These are phyloP conservation scores for Thunnus thynnus DNA, from an alignment of 2,113 vertebrate genomes.

Conservation along the genomic window DNA sequence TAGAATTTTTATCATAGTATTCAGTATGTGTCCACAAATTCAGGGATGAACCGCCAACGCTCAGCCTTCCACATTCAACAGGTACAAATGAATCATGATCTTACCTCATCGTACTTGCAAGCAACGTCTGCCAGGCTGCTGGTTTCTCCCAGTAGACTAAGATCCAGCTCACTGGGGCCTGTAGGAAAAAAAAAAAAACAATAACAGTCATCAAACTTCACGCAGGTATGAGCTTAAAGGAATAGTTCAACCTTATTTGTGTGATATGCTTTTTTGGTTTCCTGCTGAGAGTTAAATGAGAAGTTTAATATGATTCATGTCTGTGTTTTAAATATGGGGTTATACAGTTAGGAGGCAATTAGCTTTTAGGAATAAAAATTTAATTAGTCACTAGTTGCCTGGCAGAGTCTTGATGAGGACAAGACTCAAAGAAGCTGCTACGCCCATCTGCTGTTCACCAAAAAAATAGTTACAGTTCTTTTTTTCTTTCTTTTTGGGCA, in stretches of 20 bases:
- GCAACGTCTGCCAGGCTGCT: slow-evolving; percentile 84
- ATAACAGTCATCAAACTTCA: background rate
- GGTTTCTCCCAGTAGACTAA: slow-evolving; percentile 87
- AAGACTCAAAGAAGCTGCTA: background rate
- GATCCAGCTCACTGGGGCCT: slow-evolving; percentile 91
- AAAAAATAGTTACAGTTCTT: too few species aligned
- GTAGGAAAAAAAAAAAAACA: slow-evolving; percentile 49
- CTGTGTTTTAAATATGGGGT: too few species aligned
- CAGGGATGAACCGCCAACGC: too few species aligned
- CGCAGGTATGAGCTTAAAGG: background rate
- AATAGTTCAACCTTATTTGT: background rate
- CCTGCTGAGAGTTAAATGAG: too few species aligned
- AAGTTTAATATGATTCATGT: too few species aligned
- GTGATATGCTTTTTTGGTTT: background rate
- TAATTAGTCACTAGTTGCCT: background rate
- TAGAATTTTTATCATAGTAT: too few species aligned
- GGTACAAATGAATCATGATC: background rate
- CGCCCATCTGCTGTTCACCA: background rate
- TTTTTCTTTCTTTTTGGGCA: too few species aligned
- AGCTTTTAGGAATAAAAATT: too few species aligned
- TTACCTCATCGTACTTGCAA: slow-evolving; percentile 93
- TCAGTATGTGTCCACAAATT: too few species aligned
- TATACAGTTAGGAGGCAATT: too few species aligned
- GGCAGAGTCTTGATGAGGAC: background rate
- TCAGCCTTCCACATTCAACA: background rate